A percentile compares a stretch with the other conserved stretches of the same genome.
phyloP scores from a whole-genome alignment of 2,888 invertebrate species.

The Dynastes tityus region DNA sequence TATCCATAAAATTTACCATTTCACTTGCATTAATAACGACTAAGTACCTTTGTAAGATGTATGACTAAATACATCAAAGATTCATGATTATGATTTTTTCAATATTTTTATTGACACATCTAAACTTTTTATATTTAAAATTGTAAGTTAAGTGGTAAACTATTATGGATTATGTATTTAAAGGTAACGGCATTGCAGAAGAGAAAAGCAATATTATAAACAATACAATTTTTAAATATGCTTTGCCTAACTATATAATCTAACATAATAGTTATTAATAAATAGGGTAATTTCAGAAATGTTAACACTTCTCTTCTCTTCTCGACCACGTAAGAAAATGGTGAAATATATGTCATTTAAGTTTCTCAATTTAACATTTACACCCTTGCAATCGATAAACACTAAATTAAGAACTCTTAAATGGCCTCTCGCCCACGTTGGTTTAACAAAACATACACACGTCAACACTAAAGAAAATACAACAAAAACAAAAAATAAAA shows the following conservation, averaged over 20 bases:
- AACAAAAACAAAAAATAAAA: slow-evolving; percentile 20
- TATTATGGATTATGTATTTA: background rate
- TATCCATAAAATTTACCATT: too few relatives aligned
- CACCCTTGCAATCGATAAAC: too few relatives aligned
- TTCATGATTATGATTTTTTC: too few relatives aligned
- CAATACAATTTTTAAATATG: slow-evolving; percentile 1
- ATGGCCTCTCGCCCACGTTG: too few relatives aligned
- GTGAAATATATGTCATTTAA: background rate
- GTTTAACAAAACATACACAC: too few relatives aligned
- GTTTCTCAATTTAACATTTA: background rate
- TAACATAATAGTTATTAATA: slow-evolving; percentile 19
- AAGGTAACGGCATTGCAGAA: background rate
- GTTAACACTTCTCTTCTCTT: background rate
- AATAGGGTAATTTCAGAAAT: slow-evolving; percentile 10
- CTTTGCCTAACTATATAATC: background rate
- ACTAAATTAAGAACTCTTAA: too few relatives aligned
- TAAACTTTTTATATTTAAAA: too few relatives aligned
- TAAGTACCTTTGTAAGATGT: too few relatives aligned
- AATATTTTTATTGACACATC: too few relatives aligned
- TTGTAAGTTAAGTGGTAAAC: too few relatives aligned
- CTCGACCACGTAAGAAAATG: background rate
- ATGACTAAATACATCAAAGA: too few relatives aligned
- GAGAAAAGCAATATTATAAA: slow-evolving; percentile 1
- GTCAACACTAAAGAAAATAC: slow-evolving; percentile 27
- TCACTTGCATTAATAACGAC: too few relatives aligned